Percentiles rank a stretch among this genome's conserved stretches.
These are phyloP conservation scores for Myotis pilosus DNA, from an alignment of 2,797 vertebrate genomes.

Conservation along the genomic window DNA sequence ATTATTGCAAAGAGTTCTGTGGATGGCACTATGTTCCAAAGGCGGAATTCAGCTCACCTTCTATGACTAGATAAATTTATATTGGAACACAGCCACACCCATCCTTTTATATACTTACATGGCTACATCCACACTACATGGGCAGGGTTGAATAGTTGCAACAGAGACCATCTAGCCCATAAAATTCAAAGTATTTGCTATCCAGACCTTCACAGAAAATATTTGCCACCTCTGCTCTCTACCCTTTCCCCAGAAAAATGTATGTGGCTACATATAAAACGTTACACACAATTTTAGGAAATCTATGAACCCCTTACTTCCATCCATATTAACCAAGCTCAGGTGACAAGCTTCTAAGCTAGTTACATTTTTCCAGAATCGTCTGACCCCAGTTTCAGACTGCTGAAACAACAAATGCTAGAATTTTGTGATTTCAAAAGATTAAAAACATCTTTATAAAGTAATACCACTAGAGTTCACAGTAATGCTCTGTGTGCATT, in stretches of 20 bases:
- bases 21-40: neutral
- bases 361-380: neutral
- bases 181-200: neutral
- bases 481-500: neutral
- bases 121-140: neutral
- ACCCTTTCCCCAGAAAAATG: neutral
- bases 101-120: neutral
- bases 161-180: neutral
- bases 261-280: neutral
- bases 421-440: neutral
- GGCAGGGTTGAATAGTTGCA: neutral
- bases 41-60: neutral
- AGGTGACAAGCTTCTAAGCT: neutral
- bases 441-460: neutral
- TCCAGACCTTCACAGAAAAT: neutral
- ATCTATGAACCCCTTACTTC: neutral
- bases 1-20: neutral
- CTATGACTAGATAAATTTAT: neutral
- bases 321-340: neutral
- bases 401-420: neutral
- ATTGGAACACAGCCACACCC: neutral
- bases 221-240: neutral
- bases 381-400: neutral
- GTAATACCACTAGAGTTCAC: neutral
- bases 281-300: neutral